Conservation (phyloP, 2,888 invertebrate genomes). For the Parasteatoda lunata region DNA sequence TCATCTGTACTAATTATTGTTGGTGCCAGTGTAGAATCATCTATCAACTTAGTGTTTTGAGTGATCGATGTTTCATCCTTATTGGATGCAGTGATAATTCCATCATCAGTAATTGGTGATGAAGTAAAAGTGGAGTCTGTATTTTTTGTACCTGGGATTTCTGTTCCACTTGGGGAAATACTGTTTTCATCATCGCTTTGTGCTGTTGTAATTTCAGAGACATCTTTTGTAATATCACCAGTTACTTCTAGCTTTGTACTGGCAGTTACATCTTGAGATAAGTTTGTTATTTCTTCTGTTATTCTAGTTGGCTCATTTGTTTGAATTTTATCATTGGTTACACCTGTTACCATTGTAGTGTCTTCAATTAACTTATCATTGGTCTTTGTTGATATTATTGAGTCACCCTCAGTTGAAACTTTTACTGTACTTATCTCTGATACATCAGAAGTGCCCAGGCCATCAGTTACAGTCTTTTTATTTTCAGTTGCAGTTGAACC, state of each 20-base stretch:
- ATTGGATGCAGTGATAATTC: background rate
- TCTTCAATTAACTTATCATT: background rate
- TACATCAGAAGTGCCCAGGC: background rate
- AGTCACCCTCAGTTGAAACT: background rate
- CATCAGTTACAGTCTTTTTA: background rate
- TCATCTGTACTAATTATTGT: background rate
- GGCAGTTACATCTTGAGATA: background rate
- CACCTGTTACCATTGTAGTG: background rate
- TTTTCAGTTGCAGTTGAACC: slow-evolving; percentile 1
- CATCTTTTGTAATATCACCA: background rate
- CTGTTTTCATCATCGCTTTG: too few relatives aligned
- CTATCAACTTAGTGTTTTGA: too few relatives aligned
- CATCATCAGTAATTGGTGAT: background rate
- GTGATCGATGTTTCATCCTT: too few relatives aligned
- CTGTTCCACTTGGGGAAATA: too few relatives aligned
- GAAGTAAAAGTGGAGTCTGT: background rate
- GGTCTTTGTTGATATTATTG: background rate
- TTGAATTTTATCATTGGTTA: background rate
- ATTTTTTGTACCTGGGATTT: too few relatives aligned
- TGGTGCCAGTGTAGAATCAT: background rate
- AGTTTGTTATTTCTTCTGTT: background rate
- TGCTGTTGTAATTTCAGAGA: background rate
- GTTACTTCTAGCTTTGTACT: background rate
- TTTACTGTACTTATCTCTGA: background rate
- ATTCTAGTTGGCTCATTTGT: background rate